Evolutionary conservation across 2,113 vertebrate genomes (phyloP), one percentile per base, ranked within the genome.

Genomic region (Stigmatopora nigra): DNA sequence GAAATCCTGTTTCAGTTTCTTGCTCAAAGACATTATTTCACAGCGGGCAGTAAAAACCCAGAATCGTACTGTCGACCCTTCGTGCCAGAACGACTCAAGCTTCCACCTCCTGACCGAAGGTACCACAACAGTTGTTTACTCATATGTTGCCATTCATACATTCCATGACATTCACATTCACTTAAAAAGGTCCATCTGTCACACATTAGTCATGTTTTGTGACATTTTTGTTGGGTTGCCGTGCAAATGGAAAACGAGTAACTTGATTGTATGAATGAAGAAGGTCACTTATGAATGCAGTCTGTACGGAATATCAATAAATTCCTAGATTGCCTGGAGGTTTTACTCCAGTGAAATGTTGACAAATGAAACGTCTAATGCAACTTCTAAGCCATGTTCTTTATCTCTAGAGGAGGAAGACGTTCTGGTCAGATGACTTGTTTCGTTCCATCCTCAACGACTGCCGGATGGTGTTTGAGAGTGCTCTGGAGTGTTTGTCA

Each of bases 401-500:
- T 13, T 25, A 46, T 75, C 62, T 65, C 56, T 47, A 46, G 19
- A 69, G 48, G 41, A 62, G 9, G 59, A 14, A 1, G 59, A 61
- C 64, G 46, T 20, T 67, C 44, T 61, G 51, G 62, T 64, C 64
- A 22, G n/a, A 57, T 49, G n/a, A 14, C 22, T 45, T 58, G 64
- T 64, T 47, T 51, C 5, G 58, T 45, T 44, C 59, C 59, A 61
- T 61, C 38, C 38, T 61, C 19, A 45, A 15, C 38, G 69, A 70
- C 66, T 73, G 70, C 67, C 78, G 79, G 52, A 51, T 84, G 75
- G 88, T 80, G 86, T 87, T 85, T 84, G 81, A 88, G 81, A 87
- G 83, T 72, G 84, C 74, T 73, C 83, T 73, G 83, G 89, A 88
- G 89, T 90, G 87, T 88, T 89, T 89, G 88, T 71, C 86, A 78